Conservation (phyloP, 2,888 invertebrate species). For the Andrena flavipes region DNA sequence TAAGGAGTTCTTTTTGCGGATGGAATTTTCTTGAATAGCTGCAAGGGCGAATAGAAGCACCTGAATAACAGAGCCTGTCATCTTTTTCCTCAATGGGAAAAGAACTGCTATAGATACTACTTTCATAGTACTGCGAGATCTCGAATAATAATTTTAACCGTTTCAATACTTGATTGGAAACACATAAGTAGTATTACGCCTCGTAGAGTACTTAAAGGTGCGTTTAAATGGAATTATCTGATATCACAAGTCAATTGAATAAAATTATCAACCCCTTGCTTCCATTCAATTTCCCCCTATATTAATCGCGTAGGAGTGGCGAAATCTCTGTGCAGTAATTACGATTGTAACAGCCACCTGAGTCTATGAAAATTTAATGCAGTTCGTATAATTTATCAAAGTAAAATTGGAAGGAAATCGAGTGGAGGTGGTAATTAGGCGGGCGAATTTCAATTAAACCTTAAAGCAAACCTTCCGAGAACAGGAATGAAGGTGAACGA, state of each 20-base stretch:
- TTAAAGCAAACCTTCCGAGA: constrained; percentile 45
- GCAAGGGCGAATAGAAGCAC: no score
- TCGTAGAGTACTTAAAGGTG: no score
- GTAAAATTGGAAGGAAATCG: constrained; percentile 56
- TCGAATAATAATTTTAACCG: no score
- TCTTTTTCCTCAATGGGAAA: no score
- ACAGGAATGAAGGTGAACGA: constrained; percentile 64
- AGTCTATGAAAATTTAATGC: constrained; percentile 46
- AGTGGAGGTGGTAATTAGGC: constrained; percentile 51
- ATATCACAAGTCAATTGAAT: neutral
- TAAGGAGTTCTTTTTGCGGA: no score
- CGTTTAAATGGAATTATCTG: neutral
- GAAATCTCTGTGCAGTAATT: constrained; percentile 29
- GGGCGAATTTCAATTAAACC: constrained; percentile 58
- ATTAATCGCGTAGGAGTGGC: constrained; percentile 2
- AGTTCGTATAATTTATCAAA: constrained; percentile 46
- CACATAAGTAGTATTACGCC: no score
- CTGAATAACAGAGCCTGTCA: no score
- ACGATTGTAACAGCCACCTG: constrained; percentile 40
- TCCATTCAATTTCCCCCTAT: neutral
- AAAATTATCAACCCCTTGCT: constrained; percentile 10
- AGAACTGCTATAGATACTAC: no score
- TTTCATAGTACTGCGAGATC: no score
- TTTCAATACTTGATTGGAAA: no score
- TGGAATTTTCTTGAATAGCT: no score